phyloP scores from a whole-genome alignment of 1,140 invertebrate genomes.

The Acromyrmex heyeri region DNA sequence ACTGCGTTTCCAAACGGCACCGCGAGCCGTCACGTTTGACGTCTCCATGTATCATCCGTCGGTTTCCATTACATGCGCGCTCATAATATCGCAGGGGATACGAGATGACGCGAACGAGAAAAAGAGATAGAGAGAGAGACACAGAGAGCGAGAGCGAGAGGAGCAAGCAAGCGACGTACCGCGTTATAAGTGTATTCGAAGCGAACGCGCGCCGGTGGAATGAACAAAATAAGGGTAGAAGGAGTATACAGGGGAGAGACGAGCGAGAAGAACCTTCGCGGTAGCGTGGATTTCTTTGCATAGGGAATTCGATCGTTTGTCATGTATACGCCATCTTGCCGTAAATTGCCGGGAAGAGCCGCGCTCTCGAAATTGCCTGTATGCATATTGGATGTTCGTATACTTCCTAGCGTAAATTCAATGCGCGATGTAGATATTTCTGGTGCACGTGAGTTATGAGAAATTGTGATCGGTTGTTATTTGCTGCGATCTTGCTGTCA shows the following conservation, averaged over 20 bases:
- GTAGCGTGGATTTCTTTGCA: slow-evolving; percentile 80
- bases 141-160: background rate
- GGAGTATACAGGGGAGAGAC: background rate
- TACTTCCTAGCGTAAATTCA: slow-evolving; percentile 61
- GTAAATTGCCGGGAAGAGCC: slow-evolving; percentile 80
- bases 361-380: slow-evolving; percentile 81
- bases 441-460: background rate
- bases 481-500: background rate
- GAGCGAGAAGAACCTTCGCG: slow-evolving; percentile 64
- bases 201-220: slow-evolving; percentile 67
- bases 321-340: slow-evolving; percentile 84
- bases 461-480: slow-evolving; percentile 42
- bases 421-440: slow-evolving; percentile 39
- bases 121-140: background rate
- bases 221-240: slow-evolving; percentile 34
- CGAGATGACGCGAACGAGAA: slow-evolving; percentile 69
- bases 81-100: slow-evolving; percentile 81
- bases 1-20: slow-evolving; percentile 59
- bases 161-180: slow-evolving; percentile 52
- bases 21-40: slow-evolving; percentile 78
- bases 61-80: slow-evolving; percentile 79
- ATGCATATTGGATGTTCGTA: slow-evolving; percentile 67
- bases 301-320: slow-evolving; percentile 85
- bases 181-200: slow-evolving; percentile 82
- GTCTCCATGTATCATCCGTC: slow-evolving; percentile 83